Conservation (phyloP, 2,113 vertebrate species). For the Poeciliopsis retropinna region DNA sequence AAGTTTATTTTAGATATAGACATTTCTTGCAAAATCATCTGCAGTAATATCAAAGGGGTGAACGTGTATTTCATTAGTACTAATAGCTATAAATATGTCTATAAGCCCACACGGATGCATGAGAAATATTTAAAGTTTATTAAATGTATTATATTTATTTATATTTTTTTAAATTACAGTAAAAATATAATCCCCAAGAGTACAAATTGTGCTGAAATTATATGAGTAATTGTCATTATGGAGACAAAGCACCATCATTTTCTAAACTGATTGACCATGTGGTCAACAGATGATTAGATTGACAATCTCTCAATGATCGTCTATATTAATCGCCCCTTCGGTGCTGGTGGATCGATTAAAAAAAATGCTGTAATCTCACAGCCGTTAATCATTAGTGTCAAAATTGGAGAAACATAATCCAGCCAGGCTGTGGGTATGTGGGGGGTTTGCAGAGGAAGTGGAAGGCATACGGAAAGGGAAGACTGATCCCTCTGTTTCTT, state of each 20-base stretch:
- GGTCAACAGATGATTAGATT: conserved; percentile 44
- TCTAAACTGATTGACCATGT: conserved; percentile 1
- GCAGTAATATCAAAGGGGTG: not conserved
- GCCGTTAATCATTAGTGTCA: conserved; percentile 73
- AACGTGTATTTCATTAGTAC: conserved; percentile 48
- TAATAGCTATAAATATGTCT: not conserved
- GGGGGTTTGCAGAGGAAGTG: conserved; percentile 74
- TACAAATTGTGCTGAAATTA: conserved; percentile 8
- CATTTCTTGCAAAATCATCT: not conserved
- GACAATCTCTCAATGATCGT: conserved; percentile 44
- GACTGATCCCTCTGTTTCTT: conserved; percentile 85
- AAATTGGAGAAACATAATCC: conserved; percentile 63
- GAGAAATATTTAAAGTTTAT: not conserved
- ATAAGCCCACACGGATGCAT: not conserved
- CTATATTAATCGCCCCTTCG: conserved; percentile 43
- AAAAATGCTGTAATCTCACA: conserved; percentile 41
- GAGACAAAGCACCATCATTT: conserved; percentile 20
- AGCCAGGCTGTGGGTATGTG: conserved; percentile 31
- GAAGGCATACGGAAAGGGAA: conserved; percentile 73
- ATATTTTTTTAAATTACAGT: conserved; percentile 15
- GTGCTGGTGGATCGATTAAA: conserved; percentile 61
- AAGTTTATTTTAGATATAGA: not conserved
- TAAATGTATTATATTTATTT: too few species aligned
- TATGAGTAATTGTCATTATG: conserved; percentile 13
- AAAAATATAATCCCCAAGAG: conserved; percentile 14